phyloP scores from a whole-genome alignment of 2,888 invertebrate species.

The Metellina segmentata region DNA sequence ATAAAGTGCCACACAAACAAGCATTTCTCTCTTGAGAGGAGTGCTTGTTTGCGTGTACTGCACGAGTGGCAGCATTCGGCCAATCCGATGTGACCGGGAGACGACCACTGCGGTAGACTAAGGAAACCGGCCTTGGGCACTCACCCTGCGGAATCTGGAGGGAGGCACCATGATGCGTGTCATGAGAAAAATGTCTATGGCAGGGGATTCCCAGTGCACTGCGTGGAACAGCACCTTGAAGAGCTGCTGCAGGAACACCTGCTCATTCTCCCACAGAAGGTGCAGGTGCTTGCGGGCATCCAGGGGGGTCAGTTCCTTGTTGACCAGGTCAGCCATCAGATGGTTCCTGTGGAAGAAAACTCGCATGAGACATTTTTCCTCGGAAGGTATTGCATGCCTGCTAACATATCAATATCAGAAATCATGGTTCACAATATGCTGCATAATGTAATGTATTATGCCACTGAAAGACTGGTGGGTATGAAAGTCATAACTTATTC shows the following conservation, averaged over 20 bases:
- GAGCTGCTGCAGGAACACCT: conserved; percentile 86
- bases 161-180: conserved; percentile 92
- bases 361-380: background rate
- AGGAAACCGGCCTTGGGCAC: conserved; percentile 76
- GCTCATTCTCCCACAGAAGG: conserved; percentile 87
- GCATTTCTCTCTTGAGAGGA: no score
- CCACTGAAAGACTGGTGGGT: no score
- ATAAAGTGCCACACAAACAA: no score
- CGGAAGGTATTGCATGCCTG: background rate
- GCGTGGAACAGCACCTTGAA: conserved; percentile 85
- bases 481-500: no score
- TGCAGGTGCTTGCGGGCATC: conserved; percentile 85
- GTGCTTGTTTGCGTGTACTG: no score
- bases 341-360: background rate
- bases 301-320: conserved; percentile 80
- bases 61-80: no score
- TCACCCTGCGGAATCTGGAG: conserved; percentile 89
- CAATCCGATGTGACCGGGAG: no score
- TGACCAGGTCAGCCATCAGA: conserved; percentile 23
- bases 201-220: conserved; percentile 79
- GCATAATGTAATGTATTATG: no score
- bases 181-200: conserved; percentile 93
- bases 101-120: no score
- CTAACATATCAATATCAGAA: background rate
- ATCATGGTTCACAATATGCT: no score